A percentile compares a stretch with the other conserved stretches of the same genome.
Conservation (phyloP, 2,113 vertebrate species). For the Lota lota region DNA sequence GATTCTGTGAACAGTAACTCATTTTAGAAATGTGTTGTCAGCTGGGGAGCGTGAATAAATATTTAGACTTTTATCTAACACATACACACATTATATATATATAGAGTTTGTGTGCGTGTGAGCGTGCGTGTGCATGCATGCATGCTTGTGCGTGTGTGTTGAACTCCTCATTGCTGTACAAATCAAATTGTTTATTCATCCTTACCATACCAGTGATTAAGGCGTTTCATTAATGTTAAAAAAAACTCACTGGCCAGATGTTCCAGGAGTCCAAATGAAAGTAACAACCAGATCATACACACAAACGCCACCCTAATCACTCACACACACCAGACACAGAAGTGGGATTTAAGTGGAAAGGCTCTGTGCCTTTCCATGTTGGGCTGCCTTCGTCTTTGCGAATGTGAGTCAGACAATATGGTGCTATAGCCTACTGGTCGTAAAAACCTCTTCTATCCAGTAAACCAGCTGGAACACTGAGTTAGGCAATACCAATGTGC, state of each 20-base stretch:
- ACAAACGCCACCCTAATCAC: not conserved
- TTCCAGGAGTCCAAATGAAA: slow-evolving; percentile 22
- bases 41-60: too few relatives aligned
- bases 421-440: too few relatives aligned
- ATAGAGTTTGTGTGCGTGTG: not conserved
- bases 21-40: too few relatives aligned
- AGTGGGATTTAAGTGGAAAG: not conserved
- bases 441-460: not conserved
- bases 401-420: too few relatives aligned
- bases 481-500: too few relatives aligned
- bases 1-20: too few relatives aligned
- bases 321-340: slow-evolving; percentile 19
- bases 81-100: too few relatives aligned
- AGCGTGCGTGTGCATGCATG: not conserved
- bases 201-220: slow-evolving; percentile 49
- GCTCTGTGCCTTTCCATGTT: not conserved
- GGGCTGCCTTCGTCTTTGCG: not conserved
- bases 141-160: not conserved
- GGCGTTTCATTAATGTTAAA: slow-evolving; percentile 42
- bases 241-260: slow-evolving; percentile 40
- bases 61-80: too few relatives aligned
- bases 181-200: slow-evolving; percentile 55
- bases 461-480: slow-evolving; percentile 1
- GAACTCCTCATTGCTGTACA: slow-evolving; percentile 8
- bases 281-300: not conserved